Percentiles rank a stretch among this genome's conserved stretches.
These are phyloP conservation scores for Smutsia gigantea DNA, from an alignment of 2,797 vertebrate species.

Conservation along the genomic window DNA sequence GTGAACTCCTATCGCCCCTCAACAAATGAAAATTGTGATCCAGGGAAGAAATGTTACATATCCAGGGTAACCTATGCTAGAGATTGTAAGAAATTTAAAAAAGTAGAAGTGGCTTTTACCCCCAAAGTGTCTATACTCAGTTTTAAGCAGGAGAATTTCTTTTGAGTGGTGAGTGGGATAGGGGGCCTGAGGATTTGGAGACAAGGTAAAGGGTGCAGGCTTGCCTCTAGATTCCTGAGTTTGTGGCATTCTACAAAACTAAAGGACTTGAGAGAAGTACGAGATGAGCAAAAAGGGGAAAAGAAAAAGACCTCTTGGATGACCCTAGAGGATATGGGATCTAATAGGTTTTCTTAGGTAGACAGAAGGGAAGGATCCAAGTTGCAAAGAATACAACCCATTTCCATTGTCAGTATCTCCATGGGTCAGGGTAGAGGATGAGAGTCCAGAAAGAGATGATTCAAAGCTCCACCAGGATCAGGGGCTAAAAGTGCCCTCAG, in stretches of 20 bases:
- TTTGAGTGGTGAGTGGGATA: background rate
- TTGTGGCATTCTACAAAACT: background rate
- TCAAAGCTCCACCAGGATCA: background rate
- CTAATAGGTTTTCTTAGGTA: background rate
- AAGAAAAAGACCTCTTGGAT: background rate
- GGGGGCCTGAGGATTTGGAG: rapidly evolving
- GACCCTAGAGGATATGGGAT: background rate
- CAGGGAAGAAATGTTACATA: background rate
- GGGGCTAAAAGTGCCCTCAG: rapidly evolving
- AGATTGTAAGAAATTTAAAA: background rate
- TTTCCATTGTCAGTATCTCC: background rate
- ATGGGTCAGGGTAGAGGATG: background rate
- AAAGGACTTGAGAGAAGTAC: background rate
- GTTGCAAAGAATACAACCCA: background rate
- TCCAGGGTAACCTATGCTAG: background rate
- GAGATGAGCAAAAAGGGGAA: background rate
- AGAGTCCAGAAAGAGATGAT: background rate
- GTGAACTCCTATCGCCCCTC: background rate
- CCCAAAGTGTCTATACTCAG: background rate
- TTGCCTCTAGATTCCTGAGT: background rate
- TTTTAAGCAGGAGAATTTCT: background rate
- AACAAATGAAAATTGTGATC: background rate
- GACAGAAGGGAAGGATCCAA: background rate
- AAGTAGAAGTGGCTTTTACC: background rate
- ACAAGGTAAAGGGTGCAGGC: background rate